These are phyloP conservation scores for Prionailurus bengalensis DNA, from an alignment of 2,113 vertebrate genomes.

Conservation along the genomic window DNA sequence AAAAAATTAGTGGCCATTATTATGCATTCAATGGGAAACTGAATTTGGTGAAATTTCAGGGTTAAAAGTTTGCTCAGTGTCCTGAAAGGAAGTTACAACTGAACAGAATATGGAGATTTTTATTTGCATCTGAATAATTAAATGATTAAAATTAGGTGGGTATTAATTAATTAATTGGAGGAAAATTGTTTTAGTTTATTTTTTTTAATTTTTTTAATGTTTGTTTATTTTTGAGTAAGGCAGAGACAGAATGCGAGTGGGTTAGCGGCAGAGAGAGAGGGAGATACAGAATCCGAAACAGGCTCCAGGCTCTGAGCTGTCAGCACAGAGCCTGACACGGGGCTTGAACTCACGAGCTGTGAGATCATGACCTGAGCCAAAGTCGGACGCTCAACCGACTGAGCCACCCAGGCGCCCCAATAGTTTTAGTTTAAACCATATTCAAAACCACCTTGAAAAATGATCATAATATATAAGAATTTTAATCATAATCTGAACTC, in stretches of 20 bases:
- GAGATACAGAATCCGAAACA: too few relatives aligned
- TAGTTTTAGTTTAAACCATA: background rate
- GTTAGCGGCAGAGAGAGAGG: too few relatives aligned
- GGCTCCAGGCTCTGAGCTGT: too few relatives aligned
- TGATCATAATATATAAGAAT: background rate
- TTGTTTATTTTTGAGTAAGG: too few relatives aligned
- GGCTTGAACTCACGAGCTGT: too few relatives aligned
- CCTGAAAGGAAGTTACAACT: background rate
- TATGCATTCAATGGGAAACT: background rate
- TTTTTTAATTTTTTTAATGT: too few relatives aligned
- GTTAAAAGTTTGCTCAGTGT: background rate
- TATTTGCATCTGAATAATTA: background rate
- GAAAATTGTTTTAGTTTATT: background rate
- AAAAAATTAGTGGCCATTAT: background rate
- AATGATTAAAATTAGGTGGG: background rate
- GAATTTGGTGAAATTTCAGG: background rate
- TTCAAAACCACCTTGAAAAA: rapidly evolving
- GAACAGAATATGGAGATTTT: background rate
- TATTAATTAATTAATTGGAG: background rate
- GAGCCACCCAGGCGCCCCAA: background rate
- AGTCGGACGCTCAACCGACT: too few relatives aligned
- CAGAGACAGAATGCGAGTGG: too few relatives aligned
- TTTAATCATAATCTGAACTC: background rate
- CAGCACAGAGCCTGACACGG: too few relatives aligned
- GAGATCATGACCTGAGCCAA: too few relatives aligned